These are phyloP conservation scores for Hydroisotoma schaefferi DNA, from an alignment of 2,888 invertebrate genomes.

Conservation along the genomic window DNA sequence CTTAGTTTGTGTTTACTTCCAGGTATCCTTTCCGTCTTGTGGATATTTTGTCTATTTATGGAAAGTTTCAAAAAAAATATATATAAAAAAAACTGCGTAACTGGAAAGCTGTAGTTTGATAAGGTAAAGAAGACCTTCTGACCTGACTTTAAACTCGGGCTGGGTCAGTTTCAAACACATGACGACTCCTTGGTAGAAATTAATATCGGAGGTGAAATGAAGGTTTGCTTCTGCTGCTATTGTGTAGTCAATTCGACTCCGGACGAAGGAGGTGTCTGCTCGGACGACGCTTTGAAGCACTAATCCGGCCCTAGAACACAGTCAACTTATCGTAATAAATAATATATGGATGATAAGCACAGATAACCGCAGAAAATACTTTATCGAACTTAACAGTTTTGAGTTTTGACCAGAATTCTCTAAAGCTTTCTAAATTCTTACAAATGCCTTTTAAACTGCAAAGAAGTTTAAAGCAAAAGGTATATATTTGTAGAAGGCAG, in stretches of 20 bases:
- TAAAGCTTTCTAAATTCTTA: no score
- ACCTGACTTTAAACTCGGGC: conserved; percentile 64
- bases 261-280: conserved; percentile 64
- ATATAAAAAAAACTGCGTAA: background rate
- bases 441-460: no score
- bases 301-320: conserved; percentile 62
- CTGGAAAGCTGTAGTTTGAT: background rate
- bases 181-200: conserved; percentile 70
- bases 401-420: no score
- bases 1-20: conserved; percentile 62
- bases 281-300: conserved; percentile 62
- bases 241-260: conserved; percentile 64
- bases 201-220: conserved; percentile 68
- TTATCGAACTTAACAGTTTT: no score
- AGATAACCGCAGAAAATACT: no score
- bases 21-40: conserved; percentile 64
- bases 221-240: conserved; percentile 66
- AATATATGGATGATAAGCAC: background rate
- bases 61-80: background rate
- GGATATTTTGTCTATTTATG: conserved; percentile 60
- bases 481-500: no score
- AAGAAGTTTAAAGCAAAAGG: no score
- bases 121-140: conserved; percentile 44
- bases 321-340: background rate
- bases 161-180: conserved; percentile 72